Evolutionary conservation across 2,113 vertebrate species (phyloP).

Genomic region (Sphaerodactylus townsendi): DNA sequence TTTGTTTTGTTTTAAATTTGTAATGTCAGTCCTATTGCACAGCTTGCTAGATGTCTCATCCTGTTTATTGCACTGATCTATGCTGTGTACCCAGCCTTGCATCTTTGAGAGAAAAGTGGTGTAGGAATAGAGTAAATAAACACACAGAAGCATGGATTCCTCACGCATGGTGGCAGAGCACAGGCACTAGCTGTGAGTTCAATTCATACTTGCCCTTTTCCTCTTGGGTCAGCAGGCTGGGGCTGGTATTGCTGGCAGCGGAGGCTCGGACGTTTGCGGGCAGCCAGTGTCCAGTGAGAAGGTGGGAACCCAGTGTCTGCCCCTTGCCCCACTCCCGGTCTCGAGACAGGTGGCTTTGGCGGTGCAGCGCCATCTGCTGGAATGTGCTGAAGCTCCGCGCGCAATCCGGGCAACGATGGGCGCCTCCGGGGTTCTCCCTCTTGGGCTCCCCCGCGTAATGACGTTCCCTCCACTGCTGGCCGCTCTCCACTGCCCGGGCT

Average conservation of each 20-base stretch:
- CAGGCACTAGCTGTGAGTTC: background rate
- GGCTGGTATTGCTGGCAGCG: background rate
- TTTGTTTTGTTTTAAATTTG: too few species aligned
- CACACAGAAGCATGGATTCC: background rate
- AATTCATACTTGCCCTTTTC: constrained; percentile 51
- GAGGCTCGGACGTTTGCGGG: constrained; percentile 5
- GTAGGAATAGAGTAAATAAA: too few species aligned
- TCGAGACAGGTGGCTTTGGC: constrained; percentile 46
- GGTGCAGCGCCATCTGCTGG: constrained; percentile 34
- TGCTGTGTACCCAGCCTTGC: too few species aligned
- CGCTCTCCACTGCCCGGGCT: constrained; percentile 73
- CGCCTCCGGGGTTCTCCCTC: constrained; percentile 32
- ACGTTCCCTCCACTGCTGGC: constrained; percentile 44
- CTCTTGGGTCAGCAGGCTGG: constrained; percentile 28
- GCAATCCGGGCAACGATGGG: constrained; percentile 57
- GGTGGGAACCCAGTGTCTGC: constrained; percentile 50
- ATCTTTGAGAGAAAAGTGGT: too few species aligned
- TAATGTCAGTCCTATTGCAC: too few species aligned
- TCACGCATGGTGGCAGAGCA: background rate
- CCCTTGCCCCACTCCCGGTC: constrained; percentile 65
- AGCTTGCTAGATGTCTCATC: too few species aligned
- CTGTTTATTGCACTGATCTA: too few species aligned
- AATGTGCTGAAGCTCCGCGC: constrained; percentile 38
- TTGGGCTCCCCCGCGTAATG: background rate
- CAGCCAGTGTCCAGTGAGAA: constrained; percentile 50